Base-by-base conservation (phyloP, 2,113 vertebrate species). In the Lethenteron reissneri region DNA sequence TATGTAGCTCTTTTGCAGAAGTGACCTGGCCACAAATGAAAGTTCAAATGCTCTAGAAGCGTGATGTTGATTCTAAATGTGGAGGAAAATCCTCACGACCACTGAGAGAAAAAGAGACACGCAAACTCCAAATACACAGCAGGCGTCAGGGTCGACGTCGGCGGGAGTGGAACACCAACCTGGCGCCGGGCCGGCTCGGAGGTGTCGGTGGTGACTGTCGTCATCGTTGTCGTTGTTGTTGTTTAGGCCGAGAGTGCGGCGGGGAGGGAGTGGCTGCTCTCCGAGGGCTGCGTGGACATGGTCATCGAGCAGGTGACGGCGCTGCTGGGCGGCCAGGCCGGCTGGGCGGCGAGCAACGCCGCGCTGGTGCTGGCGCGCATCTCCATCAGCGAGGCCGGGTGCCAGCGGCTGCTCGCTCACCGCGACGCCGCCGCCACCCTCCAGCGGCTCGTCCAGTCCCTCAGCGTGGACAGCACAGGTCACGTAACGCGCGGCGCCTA, bases 311-410 rank as follows among this genome's bases (percentile, higher is more conserved):
- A 74, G n/a, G 71, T 81, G 70, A 72, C 72, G 1, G 58, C 69
- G 9, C 76, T 79, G 58, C 73, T 80, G 72, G 70, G 70, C n/a
- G 75, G 73, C 2, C 70, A 71, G 2, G 74, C 14, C 9, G 76
- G 76, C 56, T 74, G 73, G 70, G 74, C 72, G 1, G 75, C 76
- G n/a, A 80, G 77, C 73, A 76, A 73, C 15, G 76, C 76, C 3
- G 77, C 79, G 70, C 73, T 80, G 56, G 75, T 77, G 19, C 75
- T 79, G 21, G 79, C 79, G 15, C 71, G 75, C 6, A 73, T 79
- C 12, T 74, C 74, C 4, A 72, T 78, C 72, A 76, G 74, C 21
- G 78, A 77, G 15, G 71, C 60, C 56, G 78, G 75, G 70, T 77
- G 77, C 59, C 69, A 59, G 15, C 71, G 69, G 56, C 73, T 78